These are phyloP conservation scores for Oreonectes daqikongensis DNA, from an alignment of 2,797 vertebrate genomes.

Conservation along the genomic window DNA sequence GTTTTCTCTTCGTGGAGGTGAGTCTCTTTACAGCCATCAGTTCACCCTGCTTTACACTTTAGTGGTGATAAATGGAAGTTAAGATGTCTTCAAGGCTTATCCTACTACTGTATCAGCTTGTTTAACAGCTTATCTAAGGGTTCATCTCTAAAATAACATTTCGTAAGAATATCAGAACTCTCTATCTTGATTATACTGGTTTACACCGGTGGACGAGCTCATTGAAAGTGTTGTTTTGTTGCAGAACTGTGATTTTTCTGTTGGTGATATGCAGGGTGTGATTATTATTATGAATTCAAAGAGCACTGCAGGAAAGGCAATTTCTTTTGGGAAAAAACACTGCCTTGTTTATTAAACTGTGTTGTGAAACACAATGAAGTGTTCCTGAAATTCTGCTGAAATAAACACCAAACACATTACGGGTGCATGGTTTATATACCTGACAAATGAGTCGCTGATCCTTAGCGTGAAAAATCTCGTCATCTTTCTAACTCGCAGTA, in stretches of 20 bases:
- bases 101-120: neutral
- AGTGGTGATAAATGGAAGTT: neutral
- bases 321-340: neutral
- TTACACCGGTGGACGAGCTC: neutral
- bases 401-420: neutral
- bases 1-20: slow-evolving; percentile 92
- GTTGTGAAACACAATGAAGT: neutral
- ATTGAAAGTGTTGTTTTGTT: neutral
- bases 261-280: neutral
- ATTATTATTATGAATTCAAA: neutral
- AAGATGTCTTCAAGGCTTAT: neutral
- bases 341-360: slow-evolving; percentile 1
- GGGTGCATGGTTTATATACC: neutral
- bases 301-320: neutral
- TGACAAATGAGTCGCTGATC: neutral
- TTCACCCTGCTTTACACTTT: neutral
- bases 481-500: slow-evolving; percentile 11
- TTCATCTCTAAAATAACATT: neutral
- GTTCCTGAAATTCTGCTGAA: neutral
- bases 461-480: slow-evolving; percentile 13
- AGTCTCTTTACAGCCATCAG: slow-evolving; percentile 56
- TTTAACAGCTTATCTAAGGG: neutral
- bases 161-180: neutral
- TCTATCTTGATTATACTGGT: neutral
- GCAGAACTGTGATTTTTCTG: neutral